phyloP scores from a whole-genome alignment of 2,797 vertebrate genomes.

The Siniperca obscura region DNA sequence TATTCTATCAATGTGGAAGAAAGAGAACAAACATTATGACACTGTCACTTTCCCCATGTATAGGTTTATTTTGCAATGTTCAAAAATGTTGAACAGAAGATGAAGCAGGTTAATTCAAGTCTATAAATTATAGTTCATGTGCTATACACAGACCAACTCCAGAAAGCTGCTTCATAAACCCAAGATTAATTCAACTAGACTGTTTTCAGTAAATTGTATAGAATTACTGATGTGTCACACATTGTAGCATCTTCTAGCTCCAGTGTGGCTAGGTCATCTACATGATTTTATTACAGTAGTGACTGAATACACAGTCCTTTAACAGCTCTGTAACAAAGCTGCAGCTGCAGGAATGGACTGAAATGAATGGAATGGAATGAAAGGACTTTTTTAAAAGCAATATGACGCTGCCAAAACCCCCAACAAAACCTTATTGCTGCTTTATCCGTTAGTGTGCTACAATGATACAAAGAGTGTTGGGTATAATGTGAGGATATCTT shows the following conservation, averaged over 20 bases:
- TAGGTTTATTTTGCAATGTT: not conserved
- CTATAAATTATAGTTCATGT: not conserved
- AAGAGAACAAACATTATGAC: not conserved
- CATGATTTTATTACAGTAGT: slow-evolving; percentile 18
- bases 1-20: not conserved
- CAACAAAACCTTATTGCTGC: not conserved
- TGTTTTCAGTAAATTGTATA: not conserved
- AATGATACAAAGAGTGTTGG: not conserved
- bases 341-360: slow-evolving; percentile 14
- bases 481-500: not conserved
- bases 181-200: too few relatives aligned
- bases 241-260: not conserved
- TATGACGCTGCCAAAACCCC: not conserved
- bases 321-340: not conserved
- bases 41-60: not conserved
- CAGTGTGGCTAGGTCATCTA: not conserved
- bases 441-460: not conserved
- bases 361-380: too few relatives aligned
- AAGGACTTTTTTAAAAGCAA: not conserved
- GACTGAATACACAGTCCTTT: not conserved
- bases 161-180: not conserved
- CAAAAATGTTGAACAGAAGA: not conserved
- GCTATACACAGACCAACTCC: not conserved
- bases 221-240: not conserved
- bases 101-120: not conserved